Evolutionary conservation across 2,113 vertebrate species (phyloP).

Genomic region (Nothoprocta perdicaria): DNA sequence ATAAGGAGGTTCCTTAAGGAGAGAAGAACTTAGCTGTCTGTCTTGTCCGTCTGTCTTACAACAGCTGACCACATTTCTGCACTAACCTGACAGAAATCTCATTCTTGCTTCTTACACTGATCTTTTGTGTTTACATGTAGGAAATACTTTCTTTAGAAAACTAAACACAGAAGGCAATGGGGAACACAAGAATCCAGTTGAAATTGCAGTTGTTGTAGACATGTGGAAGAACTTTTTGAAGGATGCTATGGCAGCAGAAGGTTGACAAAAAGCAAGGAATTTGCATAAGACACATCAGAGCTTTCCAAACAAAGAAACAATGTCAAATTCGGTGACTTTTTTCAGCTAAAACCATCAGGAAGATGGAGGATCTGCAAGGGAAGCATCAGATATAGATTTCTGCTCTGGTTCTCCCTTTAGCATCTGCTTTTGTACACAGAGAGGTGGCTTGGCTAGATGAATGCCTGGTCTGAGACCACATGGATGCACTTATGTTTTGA

Average conservation of each 20-base stretch:
- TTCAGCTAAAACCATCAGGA: neutral
- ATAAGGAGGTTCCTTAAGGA: neutral
- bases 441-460: fast-evolving
- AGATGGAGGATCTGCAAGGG: neutral
- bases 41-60: neutral
- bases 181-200: neutral
- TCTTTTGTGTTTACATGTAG: neutral
- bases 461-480: neutral
- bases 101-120: neutral
- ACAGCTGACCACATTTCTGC: neutral
- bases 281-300: neutral
- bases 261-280: neutral
- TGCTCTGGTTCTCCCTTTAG: neutral
- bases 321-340: neutral
- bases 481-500: neutral
- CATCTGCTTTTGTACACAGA: neutral
- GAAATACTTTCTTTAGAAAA: neutral
- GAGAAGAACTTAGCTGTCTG: neutral
- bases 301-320: neutral
- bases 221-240: neutral
- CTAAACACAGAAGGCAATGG: neutral
- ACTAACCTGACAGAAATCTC: neutral
- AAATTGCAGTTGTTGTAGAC: neutral
- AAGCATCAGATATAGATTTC: neutral
- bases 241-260: neutral